These are phyloP conservation scores for Bombus superbus DNA, from an alignment of 1,140 invertebrate genomes.

Conservation along the genomic window DNA sequence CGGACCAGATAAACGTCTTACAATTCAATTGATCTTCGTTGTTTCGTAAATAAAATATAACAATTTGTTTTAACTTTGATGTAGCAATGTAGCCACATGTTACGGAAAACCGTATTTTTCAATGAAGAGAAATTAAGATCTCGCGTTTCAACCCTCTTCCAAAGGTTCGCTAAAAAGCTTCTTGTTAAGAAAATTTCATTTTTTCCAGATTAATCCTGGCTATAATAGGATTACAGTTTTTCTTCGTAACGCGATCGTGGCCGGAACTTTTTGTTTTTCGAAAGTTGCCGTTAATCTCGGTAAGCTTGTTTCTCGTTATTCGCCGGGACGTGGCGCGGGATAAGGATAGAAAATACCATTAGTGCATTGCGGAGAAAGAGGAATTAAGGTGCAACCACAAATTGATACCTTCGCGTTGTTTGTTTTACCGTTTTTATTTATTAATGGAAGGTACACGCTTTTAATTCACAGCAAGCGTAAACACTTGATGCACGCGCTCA, in stretches of 20 bases:
- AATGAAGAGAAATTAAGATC: background rate
- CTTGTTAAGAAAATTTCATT: constrained; percentile 14
- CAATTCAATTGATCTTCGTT: too few species aligned
- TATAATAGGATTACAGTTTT: constrained; percentile 9
- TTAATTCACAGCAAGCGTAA: background rate
- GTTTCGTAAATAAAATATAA: too few species aligned
- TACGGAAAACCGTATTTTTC: background rate
- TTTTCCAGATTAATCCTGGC: background rate
- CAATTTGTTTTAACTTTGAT: too few species aligned
- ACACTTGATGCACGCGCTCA: background rate
- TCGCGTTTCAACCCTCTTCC: background rate
- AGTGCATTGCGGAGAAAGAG: background rate
- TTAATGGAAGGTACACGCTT: background rate
- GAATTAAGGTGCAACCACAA: background rate
- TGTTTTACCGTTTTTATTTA: background rate
- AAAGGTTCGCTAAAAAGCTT: background rate
- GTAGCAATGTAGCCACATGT: too few species aligned
- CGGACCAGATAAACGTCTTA: too few species aligned
- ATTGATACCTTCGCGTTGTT: background rate
- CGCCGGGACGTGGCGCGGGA: background rate
- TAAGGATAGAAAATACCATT: background rate
- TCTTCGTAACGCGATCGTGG: constrained; percentile 1
- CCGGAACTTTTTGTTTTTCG: background rate
- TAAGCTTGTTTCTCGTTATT: background rate
- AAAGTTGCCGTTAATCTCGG: constrained; percentile 9